A percentile compares a stretch with the other conserved stretches of the same genome.
phyloP scores from a whole-genome alignment of 2,797 vertebrate genomes.

The Microtus agrestis region DNA sequence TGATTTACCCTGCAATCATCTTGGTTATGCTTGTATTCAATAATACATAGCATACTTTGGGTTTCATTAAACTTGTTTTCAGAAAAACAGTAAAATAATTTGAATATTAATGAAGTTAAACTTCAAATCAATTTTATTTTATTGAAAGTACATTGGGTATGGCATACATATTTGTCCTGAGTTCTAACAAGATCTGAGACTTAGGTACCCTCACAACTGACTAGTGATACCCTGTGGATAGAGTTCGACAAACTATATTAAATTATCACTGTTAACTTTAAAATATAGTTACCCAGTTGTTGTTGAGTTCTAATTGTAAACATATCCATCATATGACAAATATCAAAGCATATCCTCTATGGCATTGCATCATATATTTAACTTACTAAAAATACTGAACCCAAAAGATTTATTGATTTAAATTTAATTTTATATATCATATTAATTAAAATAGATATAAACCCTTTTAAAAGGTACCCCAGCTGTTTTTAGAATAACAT shows the following conservation, averaged over 20 bases:
- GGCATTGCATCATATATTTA: neutral
- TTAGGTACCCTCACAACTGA: too few species aligned
- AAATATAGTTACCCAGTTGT: neutral
- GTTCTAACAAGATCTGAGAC: neutral
- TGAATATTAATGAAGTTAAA: neutral
- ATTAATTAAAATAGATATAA: neutral
- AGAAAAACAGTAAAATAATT: neutral
- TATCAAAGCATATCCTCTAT: neutral
- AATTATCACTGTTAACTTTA: neutral
- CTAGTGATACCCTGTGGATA: neutral
- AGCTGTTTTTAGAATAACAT: neutral
- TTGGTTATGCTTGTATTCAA: neutral
- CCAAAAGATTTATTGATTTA: neutral
- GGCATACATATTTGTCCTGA: neutral
- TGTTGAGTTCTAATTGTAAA: neutral
- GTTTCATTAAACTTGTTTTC: neutral
- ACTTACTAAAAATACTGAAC: neutral
- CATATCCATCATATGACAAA: neutral
- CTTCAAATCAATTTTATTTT: neutral
- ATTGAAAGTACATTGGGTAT: neutral
- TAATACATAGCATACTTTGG: neutral
- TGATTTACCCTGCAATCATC: neutral
- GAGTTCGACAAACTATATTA: neutral
- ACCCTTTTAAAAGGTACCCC: neutral
- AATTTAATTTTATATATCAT: neutral